A percentile compares a stretch with the other conserved stretches of the same genome.
Conservation (phyloP, 2,797 vertebrate genomes). For the Pangasius macronema region DNA sequence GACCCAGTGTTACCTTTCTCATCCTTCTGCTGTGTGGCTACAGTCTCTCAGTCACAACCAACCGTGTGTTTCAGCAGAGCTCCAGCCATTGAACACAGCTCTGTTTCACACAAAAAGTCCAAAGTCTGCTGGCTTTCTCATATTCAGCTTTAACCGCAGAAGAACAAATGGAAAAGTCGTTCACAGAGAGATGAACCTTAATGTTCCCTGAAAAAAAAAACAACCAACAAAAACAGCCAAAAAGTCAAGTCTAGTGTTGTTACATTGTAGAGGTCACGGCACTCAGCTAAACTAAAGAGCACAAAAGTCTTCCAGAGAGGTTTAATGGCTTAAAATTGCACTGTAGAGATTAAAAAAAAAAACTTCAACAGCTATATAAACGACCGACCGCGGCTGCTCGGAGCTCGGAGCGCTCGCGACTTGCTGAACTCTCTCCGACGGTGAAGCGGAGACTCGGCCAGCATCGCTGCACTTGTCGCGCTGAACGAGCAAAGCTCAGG, state of each 20-base stretch:
- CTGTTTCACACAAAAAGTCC: background rate
- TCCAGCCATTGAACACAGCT: slow-evolving; percentile 56
- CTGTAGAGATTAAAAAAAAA: background rate
- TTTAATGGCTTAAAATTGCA: background rate
- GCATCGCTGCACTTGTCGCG: slow-evolving; percentile 81
- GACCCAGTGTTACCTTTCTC: slow-evolving; percentile 69
- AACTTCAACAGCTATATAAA: too few relatives aligned
- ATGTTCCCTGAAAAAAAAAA: background rate
- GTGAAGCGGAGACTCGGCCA: slow-evolving; percentile 49
- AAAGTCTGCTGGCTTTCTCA: background rate
- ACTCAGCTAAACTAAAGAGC: background rate
- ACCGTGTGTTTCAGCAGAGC: slow-evolving; percentile 19
- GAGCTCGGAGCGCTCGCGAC: background rate
- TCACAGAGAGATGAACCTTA: background rate
- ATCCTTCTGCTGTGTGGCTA: slow-evolving; percentile 59
- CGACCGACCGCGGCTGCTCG: too few relatives aligned
- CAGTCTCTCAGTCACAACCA: background rate
- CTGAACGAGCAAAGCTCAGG: slow-evolving; percentile 62
- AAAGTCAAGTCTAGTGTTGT: background rate
- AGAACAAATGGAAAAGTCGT: background rate
- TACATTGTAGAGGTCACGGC: background rate
- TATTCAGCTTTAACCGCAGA: background rate
- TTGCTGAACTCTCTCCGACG: background rate
- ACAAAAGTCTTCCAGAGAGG: background rate
- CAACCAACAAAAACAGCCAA: background rate